phyloP scores from a whole-genome alignment of 2,888 invertebrate species.

The Ornithoptera priamus region DNA sequence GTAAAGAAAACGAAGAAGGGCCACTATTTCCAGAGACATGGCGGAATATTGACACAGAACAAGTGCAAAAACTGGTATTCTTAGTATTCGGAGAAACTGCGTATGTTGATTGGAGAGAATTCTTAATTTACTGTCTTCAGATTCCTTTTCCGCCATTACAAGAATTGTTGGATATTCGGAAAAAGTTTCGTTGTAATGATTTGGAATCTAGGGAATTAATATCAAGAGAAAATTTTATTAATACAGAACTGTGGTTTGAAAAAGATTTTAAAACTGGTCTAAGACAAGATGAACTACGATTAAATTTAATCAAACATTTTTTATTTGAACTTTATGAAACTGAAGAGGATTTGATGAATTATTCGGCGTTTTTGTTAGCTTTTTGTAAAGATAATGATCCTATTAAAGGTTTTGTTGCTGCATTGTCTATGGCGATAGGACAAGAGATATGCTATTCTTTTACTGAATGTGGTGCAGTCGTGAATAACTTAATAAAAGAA shows the following conservation, averaged over 20 bases:
- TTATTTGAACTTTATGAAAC: slow-evolving; percentile 79
- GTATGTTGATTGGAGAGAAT: slow-evolving; percentile 84
- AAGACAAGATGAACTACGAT: slow-evolving; percentile 48
- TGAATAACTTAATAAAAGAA: slow-evolving; percentile 59
- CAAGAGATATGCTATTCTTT: slow-evolving; percentile 71
- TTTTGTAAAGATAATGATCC: slow-evolving; percentile 81
- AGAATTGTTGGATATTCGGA: slow-evolving; percentile 75
- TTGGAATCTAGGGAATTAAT: slow-evolving; percentile 57
- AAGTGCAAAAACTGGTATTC: slow-evolving; percentile 65
- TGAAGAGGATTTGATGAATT: slow-evolving; percentile 74
- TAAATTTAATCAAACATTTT: slow-evolving; percentile 74
- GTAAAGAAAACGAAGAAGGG: slow-evolving; percentile 64
- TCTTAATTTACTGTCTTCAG: slow-evolving; percentile 81
- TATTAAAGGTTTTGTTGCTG: slow-evolving; percentile 78
- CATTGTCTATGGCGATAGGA: slow-evolving; percentile 79
- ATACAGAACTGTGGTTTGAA: slow-evolving; percentile 65
- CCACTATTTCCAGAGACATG: slow-evolving; percentile 61
- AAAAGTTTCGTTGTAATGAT: slow-evolving; percentile 73
- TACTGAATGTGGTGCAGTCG: slow-evolving; percentile 72
- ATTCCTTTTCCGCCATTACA: slow-evolving; percentile 76
- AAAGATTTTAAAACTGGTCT: slow-evolving; percentile 51
- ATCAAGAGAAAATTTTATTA: slow-evolving; percentile 53
- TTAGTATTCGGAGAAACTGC: slow-evolving; percentile 77
- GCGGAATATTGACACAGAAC: slow-evolving; percentile 62
- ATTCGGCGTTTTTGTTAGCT: slow-evolving; percentile 81